Evolutionary conservation across 2,888 invertebrate genomes (phyloP).

Genomic region (Meandrusa payeni): DNA sequence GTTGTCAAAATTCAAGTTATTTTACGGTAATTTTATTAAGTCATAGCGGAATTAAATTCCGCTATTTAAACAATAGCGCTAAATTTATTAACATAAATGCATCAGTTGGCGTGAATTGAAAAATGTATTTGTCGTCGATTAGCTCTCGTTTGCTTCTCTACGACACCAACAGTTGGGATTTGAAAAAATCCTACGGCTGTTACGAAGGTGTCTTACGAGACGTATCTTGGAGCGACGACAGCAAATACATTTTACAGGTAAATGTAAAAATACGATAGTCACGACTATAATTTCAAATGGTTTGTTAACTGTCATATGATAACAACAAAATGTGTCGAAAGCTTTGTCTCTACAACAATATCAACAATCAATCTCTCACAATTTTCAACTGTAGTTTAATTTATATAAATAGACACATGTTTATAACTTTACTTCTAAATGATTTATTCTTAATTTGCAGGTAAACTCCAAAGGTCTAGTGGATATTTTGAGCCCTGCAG

Average conservation of each 20-base stretch:
- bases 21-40: slow-evolving; percentile 31
- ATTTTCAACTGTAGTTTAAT: too few relatives aligned
- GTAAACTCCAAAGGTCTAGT: slow-evolving; percentile 68
- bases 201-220: slow-evolving; percentile 66
- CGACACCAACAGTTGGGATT: slow-evolving; percentile 75
- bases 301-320: too few relatives aligned
- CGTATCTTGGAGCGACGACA: slow-evolving; percentile 75
- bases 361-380: too few relatives aligned
- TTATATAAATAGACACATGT: too few relatives aligned
- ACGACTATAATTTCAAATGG: too few relatives aligned
- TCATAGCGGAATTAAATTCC: slow-evolving; percentile 14
- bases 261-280: too few relatives aligned
- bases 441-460: too few relatives aligned
- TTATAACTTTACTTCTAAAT: too few relatives aligned
- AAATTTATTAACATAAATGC: slow-evolving; percentile 11
- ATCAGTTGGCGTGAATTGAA: slow-evolving; percentile 26
- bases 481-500: slow-evolving; percentile 66
- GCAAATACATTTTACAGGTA: slow-evolving; percentile 75
- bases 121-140: slow-evolving; percentile 80
- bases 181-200: slow-evolving; percentile 73
- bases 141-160: slow-evolving; percentile 79
- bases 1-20: slow-evolving; percentile 35
- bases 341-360: too few relatives aligned
- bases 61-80: slow-evolving; percentile 4
- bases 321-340: too few relatives aligned